Percentiles rank a stretch among this genome's conserved stretches.
These are phyloP conservation scores for Syngnathoides biaculeatus DNA, from an alignment of 2,113 vertebrate species.

Conservation along the genomic window DNA sequence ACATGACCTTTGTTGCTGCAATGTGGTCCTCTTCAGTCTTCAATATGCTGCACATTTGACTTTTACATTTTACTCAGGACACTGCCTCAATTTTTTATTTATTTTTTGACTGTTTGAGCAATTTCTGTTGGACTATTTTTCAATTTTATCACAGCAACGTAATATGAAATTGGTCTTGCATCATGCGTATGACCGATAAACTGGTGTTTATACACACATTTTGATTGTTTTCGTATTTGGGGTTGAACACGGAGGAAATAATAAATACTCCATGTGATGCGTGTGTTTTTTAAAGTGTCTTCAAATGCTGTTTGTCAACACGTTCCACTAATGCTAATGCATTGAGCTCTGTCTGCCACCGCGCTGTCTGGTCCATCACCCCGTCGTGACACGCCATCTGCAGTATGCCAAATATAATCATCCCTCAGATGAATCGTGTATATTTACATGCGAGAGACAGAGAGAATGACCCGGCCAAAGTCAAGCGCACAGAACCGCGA, in stretches of 20 bases:
- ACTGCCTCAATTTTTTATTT: too few relatives aligned
- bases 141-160: neutral
- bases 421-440: conserved; percentile 19
- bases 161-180: neutral
- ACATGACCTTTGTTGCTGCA: too few relatives aligned
- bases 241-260: neutral
- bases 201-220: too few relatives aligned
- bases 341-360: neutral
- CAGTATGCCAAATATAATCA: conserved; percentile 44
- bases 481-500: conserved; percentile 15
- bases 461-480: conserved; percentile 35
- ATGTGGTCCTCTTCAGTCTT: neutral
- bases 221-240: too few relatives aligned
- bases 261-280: neutral
- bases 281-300: neutral
- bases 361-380: conserved; percentile 17
- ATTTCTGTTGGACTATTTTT: neutral
- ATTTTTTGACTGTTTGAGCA: too few relatives aligned
- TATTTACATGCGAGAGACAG: conserved; percentile 35
- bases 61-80: neutral
- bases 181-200: neutral
- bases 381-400: conserved; percentile 27
- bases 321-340: neutral
- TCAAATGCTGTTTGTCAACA: neutral
- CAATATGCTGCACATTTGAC: neutral